Evolutionary conservation across 2,888 invertebrate species (phyloP).

Genomic region (Drosophila meridionalis): DNA sequence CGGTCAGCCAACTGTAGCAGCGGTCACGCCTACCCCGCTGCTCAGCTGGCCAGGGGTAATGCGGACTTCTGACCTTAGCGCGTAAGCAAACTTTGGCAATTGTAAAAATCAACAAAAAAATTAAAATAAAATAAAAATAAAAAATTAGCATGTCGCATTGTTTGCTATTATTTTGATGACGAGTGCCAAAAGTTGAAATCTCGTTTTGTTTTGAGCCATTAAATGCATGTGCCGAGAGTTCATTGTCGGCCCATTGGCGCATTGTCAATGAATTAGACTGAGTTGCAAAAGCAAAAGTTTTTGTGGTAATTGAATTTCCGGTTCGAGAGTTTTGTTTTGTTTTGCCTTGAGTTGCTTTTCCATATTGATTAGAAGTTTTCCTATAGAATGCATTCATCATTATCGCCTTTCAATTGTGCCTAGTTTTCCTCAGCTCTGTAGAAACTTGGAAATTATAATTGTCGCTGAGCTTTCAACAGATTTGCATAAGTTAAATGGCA

Average conservation of each 20-base stretch:
- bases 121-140: not conserved
- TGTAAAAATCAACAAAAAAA: constrained; percentile 3
- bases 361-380: not conserved
- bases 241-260: constrained; percentile 57
- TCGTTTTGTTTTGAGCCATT: constrained; percentile 42
- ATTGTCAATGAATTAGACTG: constrained; percentile 34
- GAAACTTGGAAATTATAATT: constrained; percentile 29
- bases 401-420: not conserved
- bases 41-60: constrained; percentile 15
- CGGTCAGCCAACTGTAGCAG: constrained; percentile 66
- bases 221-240: constrained; percentile 44
- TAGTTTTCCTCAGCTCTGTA: constrained; percentile 8
- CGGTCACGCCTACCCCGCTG: constrained; percentile 46
- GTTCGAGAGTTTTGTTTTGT: not conserved
- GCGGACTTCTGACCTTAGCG: constrained; percentile 68
- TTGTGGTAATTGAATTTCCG: constrained; percentile 16
- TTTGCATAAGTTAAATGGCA: constrained; percentile 40
- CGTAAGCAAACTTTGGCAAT: constrained; percentile 67
- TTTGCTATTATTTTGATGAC: constrained; percentile 44
- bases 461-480: constrained; percentile 37
- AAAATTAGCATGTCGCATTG: constrained; percentile 66
- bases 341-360: not conserved
- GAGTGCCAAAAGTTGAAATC: constrained; percentile 45
- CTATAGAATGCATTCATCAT: not conserved
- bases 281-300: not conserved